Evolutionary conservation across 2,797 vertebrate species (phyloP).

Genomic region (Gallirallus australis): DNA sequence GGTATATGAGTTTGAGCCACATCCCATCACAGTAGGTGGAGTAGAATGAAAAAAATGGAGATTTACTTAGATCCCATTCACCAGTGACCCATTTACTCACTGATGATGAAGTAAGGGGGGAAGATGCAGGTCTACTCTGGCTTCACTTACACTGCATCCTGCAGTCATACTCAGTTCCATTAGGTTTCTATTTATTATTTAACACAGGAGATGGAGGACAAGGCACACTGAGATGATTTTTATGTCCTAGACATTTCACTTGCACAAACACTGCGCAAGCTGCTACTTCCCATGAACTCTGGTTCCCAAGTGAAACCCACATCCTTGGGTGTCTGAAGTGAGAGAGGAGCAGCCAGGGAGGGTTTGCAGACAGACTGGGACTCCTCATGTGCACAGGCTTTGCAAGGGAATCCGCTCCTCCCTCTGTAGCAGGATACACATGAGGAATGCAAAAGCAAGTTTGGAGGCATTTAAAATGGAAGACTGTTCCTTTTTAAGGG

Average conservation of each 20-base stretch:
- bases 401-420: not conserved
- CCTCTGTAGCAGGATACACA: not conserved
- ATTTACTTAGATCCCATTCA: not conserved
- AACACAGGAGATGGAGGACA: not conserved
- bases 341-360: not conserved
- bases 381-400: not conserved
- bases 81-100: slow-evolving; percentile 61
- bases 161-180: not conserved
- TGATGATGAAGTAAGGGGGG: slow-evolving; percentile 56
- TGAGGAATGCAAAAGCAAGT: not conserved
- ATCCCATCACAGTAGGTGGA: not conserved
- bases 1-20: not conserved
- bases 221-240: slow-evolving; percentile 1
- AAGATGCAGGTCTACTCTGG: not conserved
- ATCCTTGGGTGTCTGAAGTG: not conserved
- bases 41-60: not conserved
- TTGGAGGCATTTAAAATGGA: not conserved
- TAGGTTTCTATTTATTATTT: slow-evolving; percentile 35
- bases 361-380: not conserved
- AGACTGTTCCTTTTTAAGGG: not conserved
- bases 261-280: not conserved
- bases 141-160: not conserved
- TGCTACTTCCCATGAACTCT: slow-evolving; percentile 3
- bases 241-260: not conserved
- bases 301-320: not conserved